Evolutionary conservation across 2,797 vertebrate species (phyloP).

Genomic region (Spinus olivaceus): DNA sequence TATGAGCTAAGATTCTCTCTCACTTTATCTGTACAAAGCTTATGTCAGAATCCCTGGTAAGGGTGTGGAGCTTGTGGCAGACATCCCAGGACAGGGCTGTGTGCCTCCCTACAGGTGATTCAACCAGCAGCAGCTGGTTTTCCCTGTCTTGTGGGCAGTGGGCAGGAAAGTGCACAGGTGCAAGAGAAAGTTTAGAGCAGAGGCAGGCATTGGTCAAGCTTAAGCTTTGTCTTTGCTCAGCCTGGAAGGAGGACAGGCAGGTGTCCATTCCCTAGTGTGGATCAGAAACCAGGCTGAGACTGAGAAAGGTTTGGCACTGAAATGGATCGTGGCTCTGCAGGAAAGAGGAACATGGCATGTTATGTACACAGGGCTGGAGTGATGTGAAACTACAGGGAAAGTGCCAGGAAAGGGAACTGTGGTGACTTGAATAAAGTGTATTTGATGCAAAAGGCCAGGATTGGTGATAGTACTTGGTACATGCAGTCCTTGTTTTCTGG

Average conservation of each 20-base stretch:
- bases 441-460: background rate
- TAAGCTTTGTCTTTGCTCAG: background rate
- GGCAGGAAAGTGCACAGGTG: background rate
- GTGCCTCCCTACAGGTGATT: background rate
- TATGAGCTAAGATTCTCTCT: background rate
- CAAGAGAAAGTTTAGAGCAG: background rate
- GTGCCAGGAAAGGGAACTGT: background rate
- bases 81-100: background rate
- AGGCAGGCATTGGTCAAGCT: background rate
- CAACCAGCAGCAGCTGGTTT: background rate
- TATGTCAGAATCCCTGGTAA: background rate
- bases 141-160: background rate
- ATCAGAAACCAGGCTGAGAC: background rate
- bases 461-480: background rate
- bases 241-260: background rate
- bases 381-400: background rate
- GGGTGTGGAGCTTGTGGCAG: background rate
- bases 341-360: accelerated
- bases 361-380: background rate
- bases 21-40: background rate
- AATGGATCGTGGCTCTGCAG: background rate
- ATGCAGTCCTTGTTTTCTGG: background rate
- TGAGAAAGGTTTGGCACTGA: background rate
- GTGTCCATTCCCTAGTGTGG: background rate
- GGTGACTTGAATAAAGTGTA: background rate